A percentile compares a stretch with the other conserved stretches of the same genome.
phyloP scores from a whole-genome alignment of 2,113 vertebrate species.

The Monopterus albus region DNA sequence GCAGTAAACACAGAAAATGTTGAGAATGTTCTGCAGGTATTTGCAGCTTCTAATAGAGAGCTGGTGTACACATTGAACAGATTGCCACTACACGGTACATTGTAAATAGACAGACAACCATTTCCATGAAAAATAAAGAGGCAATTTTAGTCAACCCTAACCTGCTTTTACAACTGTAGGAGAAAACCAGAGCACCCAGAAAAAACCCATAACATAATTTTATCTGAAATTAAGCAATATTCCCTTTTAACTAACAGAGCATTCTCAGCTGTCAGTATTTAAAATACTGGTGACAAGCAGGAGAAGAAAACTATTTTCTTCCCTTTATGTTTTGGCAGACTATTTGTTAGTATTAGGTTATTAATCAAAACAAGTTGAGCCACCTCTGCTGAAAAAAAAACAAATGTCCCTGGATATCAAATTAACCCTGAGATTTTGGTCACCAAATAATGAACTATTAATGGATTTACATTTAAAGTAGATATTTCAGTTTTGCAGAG shows the following conservation, averaged over 20 bases:
- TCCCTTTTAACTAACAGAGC: slow-evolving; percentile 60
- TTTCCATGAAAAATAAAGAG: no score
- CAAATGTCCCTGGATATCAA: not conserved
- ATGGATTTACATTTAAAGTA: no score
- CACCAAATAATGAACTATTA: not conserved
- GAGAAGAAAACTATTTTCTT: slow-evolving; percentile 58
- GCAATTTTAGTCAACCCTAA: no score
- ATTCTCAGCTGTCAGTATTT: slow-evolving; percentile 48
- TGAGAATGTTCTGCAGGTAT: no score
- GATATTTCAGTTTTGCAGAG: slow-evolving; percentile 37
- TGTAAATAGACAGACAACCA: no score
- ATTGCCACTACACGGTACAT: no score
- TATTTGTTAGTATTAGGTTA: slow-evolving; percentile 48
- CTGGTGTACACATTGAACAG: no score
- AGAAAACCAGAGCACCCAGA: not conserved
- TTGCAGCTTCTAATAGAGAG: no score
- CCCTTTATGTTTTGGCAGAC: slow-evolving; percentile 16
- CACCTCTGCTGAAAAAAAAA: slow-evolving; percentile 35
- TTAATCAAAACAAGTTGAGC: slow-evolving; percentile 64
- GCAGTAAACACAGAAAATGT: no score
- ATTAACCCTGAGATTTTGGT: not conserved
- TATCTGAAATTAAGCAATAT: slow-evolving; percentile 43
- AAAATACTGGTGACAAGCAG: slow-evolving; percentile 44
- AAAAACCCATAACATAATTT: not conserved
- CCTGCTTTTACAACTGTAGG: no score